Conservation (phyloP, 2,888 invertebrate genomes). For the Podotricha telesiphe region DNA sequence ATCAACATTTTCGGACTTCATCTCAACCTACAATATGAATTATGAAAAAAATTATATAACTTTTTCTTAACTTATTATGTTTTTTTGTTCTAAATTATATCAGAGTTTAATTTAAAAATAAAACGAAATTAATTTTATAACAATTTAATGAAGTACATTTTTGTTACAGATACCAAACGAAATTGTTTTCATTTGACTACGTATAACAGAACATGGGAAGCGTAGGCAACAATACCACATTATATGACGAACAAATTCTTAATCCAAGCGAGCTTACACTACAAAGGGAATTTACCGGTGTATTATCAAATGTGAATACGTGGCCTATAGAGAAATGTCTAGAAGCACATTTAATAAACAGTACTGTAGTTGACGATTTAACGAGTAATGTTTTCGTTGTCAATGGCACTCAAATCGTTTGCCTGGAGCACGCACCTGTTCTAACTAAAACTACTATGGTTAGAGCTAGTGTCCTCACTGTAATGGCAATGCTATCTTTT, state of each 20-base stretch:
- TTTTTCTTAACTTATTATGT: too few relatives aligned
- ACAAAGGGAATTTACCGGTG: constrained; percentile 56
- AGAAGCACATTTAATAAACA: constrained; percentile 58
- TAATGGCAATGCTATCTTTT: constrained; percentile 89
- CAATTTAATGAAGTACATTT: not conserved
- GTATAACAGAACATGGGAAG: constrained; percentile 79
- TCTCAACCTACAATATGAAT: not conserved
- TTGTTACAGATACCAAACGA: constrained; percentile 59
- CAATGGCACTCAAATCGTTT: constrained; percentile 69
- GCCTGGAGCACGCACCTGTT: constrained; percentile 87
- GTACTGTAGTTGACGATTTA: constrained; percentile 56
- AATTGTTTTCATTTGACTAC: constrained; percentile 49
- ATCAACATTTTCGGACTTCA: not conserved
- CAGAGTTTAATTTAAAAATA: too few relatives aligned
- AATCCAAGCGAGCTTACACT: constrained; percentile 56
- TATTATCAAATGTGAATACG: constrained; percentile 45
- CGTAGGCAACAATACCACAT: constrained; percentile 78
- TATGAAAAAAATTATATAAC: too few relatives aligned
- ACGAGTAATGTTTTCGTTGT: constrained; percentile 55
- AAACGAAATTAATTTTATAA: too few relatives aligned
- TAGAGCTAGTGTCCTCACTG: constrained; percentile 86
- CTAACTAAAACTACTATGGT: constrained; percentile 85
- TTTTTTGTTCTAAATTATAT: too few relatives aligned
- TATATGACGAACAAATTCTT: constrained; percentile 62
- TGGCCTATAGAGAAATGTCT: constrained; percentile 73